phyloP scores from a whole-genome alignment of 2,113 vertebrate genomes.

The Hippopotamus amphibius region DNA sequence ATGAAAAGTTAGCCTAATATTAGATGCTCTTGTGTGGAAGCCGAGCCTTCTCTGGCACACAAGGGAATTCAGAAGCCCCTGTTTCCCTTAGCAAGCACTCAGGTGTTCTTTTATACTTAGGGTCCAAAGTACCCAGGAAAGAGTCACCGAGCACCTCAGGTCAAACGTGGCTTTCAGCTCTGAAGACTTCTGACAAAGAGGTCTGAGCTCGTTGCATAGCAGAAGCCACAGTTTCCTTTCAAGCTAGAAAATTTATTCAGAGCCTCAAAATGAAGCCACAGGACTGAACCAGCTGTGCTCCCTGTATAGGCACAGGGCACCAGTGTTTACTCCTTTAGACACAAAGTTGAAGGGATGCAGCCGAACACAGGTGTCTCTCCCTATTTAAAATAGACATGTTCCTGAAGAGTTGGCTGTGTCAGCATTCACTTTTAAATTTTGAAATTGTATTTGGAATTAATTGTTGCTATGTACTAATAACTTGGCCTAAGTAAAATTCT shows the following conservation, averaged over 20 bases:
- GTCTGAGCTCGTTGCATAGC: background rate
- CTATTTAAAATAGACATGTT: background rate
- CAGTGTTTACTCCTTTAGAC: background rate
- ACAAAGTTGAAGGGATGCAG: background rate
- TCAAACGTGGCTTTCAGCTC: slow-evolving; percentile 77
- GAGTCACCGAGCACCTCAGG: slow-evolving; percentile 44
- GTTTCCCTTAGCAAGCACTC: slow-evolving; percentile 44
- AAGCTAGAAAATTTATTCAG: slow-evolving; percentile 25
- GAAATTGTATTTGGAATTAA: slow-evolving; percentile 89
- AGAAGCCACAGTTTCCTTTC: slow-evolving; percentile 58
- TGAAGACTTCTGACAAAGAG: background rate
- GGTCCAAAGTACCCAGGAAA: slow-evolving; percentile 61
- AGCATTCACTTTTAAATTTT: slow-evolving; percentile 87
- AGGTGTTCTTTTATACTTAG: slow-evolving; percentile 27
- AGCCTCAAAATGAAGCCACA: slow-evolving; percentile 37
- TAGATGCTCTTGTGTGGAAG: background rate
- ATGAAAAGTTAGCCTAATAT: background rate
- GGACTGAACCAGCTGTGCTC: background rate
- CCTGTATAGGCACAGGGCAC: background rate
- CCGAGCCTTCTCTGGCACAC: slow-evolving; percentile 53
- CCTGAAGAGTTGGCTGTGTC: background rate
- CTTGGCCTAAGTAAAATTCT: slow-evolving; percentile 90
- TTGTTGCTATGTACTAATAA: slow-evolving; percentile 90
- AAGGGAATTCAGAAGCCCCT: slow-evolving; percentile 56
- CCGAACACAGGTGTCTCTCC: background rate